These are phyloP conservation scores for Bubo scandiacus DNA, from an alignment of 2,113 vertebrate genomes.

Conservation along the genomic window DNA sequence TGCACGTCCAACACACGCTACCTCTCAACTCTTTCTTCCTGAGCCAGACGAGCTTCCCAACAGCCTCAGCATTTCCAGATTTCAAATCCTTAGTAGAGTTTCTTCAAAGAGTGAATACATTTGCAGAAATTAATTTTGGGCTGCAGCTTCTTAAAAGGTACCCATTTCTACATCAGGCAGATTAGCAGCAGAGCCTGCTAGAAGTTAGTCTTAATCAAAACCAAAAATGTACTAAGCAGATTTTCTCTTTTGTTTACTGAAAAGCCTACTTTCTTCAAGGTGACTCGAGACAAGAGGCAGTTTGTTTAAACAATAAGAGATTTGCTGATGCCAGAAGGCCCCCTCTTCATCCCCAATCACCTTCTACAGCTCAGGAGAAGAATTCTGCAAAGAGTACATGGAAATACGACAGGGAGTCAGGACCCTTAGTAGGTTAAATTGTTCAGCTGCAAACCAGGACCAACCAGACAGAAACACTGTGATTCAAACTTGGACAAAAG, in stretches of 20 bases:
- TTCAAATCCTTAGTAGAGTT: background rate
- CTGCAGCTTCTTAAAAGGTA: background rate
- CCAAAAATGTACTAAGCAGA: background rate
- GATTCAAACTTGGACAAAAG: background rate
- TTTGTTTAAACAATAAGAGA: background rate
- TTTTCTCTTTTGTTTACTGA: constrained; percentile 32
- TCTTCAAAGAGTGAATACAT: background rate
- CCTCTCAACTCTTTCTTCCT: background rate
- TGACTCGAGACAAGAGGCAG: background rate
- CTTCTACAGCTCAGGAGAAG: background rate
- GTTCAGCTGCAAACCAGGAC: background rate
- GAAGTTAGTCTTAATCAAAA: background rate
- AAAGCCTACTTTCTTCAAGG: constrained; percentile 43
- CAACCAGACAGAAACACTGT: background rate
- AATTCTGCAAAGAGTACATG: background rate
- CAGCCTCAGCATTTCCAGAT: background rate
- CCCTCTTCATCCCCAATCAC: background rate
- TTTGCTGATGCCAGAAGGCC: background rate
- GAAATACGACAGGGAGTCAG: background rate
- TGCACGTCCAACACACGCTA: rapidly evolving
- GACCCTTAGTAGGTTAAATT: background rate
- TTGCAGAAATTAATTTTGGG: constrained; percentile 11
- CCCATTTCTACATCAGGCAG: background rate
- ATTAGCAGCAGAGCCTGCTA: background rate
- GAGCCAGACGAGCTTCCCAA: background rate